phyloP scores from a whole-genome alignment of 2,888 invertebrate species.

The Schizotus pectinicornis region DNA sequence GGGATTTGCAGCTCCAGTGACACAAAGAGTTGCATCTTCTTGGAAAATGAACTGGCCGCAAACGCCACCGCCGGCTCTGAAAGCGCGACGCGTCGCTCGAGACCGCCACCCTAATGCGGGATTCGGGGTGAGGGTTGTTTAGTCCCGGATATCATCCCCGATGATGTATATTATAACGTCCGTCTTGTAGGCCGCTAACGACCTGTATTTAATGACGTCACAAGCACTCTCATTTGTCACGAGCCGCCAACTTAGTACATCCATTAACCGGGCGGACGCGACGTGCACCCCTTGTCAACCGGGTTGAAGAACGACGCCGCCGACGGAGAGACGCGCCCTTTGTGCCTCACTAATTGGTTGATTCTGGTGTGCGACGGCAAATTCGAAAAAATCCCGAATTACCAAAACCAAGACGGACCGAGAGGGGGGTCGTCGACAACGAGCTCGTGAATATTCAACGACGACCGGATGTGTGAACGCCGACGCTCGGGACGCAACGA shows the following conservation, averaged over 20 bases:
- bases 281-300: slow-evolving; percentile 9
- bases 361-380: neutral
- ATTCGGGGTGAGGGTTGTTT: slow-evolving; percentile 2
- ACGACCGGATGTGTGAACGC: no score
- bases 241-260: slow-evolving; percentile 38
- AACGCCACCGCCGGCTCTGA: no score
- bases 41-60: no score
- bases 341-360: slow-evolving; percentile 15
- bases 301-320: neutral
- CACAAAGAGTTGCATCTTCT: no score
- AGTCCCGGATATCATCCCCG: slow-evolving; percentile 28
- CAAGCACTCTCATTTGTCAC: slow-evolving; percentile 42
- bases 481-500: no score
- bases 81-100: no score
- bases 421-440: no score
- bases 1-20: no score
- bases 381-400: no score
- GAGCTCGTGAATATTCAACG: no score
- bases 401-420: no score
- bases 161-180: slow-evolving; percentile 40
- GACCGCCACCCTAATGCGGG: no score
- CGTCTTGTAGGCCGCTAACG: slow-evolving; percentile 42
- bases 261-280: slow-evolving; percentile 30
- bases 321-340: slow-evolving; percentile 3
- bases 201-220: slow-evolving; percentile 44